Evolutionary conservation across 2,888 invertebrate genomes (phyloP).

Genomic region (Epiperipatus broadwayi): DNA sequence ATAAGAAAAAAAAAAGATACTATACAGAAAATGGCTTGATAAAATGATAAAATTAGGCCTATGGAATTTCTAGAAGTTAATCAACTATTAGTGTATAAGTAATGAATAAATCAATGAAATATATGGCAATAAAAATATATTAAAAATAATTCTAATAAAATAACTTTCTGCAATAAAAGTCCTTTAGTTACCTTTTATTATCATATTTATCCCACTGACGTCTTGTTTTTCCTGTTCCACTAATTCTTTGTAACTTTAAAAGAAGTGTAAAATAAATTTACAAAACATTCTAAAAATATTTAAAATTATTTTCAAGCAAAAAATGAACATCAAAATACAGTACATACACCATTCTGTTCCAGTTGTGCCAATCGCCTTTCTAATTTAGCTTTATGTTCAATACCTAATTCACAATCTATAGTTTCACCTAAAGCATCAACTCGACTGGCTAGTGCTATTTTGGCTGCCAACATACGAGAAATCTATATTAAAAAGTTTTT

Average conservation of each 20-base stretch:
- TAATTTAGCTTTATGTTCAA: slow-evolving; percentile 68
- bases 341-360: slow-evolving; percentile 58
- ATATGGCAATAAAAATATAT: no score
- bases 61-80: no score
- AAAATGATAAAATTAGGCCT: no score
- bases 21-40: no score
- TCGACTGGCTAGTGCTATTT: slow-evolving; percentile 74
- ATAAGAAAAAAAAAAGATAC: no score
- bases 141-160: no score
- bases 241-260: slow-evolving; percentile 43
- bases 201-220: slow-evolving; percentile 86
- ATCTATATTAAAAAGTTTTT: slow-evolving; percentile 29
- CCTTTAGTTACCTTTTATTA: slow-evolving; percentile 41
- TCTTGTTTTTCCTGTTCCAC: slow-evolving; percentile 70
- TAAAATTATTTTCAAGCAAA: not conserved
- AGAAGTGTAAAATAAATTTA: slow-evolving; percentile 12
- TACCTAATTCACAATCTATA: slow-evolving; percentile 53
- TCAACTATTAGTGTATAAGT: no score
- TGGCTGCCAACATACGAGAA: slow-evolving; percentile 89
- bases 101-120: no score
- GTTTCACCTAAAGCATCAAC: slow-evolving; percentile 93
- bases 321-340: not conserved
- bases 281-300: slow-evolving; percentile 8
- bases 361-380: slow-evolving; percentile 51
- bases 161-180: no score